Evolutionary conservation across 1,140 invertebrate genomes (phyloP), one percentile per base, ranked within the genome.

Genomic region (Leptestheria dahalacensis): DNA sequence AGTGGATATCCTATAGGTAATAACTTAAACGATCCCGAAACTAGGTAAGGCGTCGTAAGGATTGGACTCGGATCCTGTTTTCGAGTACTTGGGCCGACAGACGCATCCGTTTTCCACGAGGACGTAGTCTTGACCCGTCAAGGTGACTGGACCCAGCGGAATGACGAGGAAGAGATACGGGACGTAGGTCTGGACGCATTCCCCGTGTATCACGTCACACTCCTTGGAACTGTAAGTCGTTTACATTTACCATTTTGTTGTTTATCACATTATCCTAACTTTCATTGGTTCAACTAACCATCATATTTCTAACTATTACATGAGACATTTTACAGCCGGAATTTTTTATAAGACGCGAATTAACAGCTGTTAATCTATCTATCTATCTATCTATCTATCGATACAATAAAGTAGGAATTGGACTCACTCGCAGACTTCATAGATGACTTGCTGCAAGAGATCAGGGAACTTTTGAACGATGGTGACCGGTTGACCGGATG

Each of bases 401-500:
- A 2, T 25, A 24, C 28, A 25, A 52, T 25, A 20, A 53, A 55
- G 15, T 20, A 23, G 49, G 54, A 53, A 50, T 26, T 48, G 56
- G 24, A 77, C 77, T 78, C 74, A 75, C 82, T 83, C 81, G 80
- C 83, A 85, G 60, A 89, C 86, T 74, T 92, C 88, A 67, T 90
- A 93, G 50, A 93, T 87, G 50, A 92, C 88, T 76, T 93, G 90
- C 69, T 93, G 90, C 29, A 93, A 71, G n/a, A 93, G 75, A 74
- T 92, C 88, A 2, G 90, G 90, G 68, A 93, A 93, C 71, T 92
- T 93, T 74, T 93, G 90, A 23, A 92, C 89, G 64, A 93, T 93
- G 28, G 89, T 91, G 55, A 92, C 88, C 1, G 88, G 88, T 70
- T 91, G 86, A 11, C 89, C 89, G 21, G 88, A 91, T 2, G 90